These are phyloP conservation scores for Dromius quadrimaculatus DNA, from an alignment of 2,888 invertebrate genomes.

Conservation along the genomic window DNA sequence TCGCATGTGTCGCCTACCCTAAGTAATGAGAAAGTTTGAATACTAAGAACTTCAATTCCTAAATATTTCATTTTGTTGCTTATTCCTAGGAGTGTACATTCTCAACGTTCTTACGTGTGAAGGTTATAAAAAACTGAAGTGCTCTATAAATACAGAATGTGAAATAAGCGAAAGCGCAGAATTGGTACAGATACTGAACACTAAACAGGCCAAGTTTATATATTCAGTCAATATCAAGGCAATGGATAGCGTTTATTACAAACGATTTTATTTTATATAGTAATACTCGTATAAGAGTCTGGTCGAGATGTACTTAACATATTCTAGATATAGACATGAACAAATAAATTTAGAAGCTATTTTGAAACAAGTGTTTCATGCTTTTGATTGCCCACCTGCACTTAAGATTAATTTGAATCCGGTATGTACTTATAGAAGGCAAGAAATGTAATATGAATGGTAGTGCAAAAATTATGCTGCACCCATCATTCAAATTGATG, in stretches of 20 bases:
- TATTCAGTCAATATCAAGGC: slow-evolving; percentile 28
- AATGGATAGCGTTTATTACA: not conserved
- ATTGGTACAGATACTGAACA: slow-evolving; percentile 15
- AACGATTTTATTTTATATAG: no score
- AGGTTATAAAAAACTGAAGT: slow-evolving; percentile 32
- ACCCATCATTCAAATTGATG: no score
- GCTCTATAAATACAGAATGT: slow-evolving; percentile 30
- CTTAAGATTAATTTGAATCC: not conserved
- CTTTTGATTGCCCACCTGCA: not conserved
- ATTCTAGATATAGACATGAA: not conserved
- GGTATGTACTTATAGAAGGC: no score
- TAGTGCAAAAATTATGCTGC: no score
- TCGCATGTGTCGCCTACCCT: no score
- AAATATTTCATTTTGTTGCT: no score
- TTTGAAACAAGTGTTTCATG: not conserved
- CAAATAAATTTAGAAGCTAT: not conserved
- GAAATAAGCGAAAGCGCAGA: slow-evolving; percentile 21
- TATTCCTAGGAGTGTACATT: not conserved
- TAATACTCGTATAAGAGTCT: no score
- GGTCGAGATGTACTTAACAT: no score
- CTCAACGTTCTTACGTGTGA: not conserved
- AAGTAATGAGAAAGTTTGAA: no score
- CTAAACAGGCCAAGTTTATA: slow-evolving; percentile 19
- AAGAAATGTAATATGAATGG: no score
- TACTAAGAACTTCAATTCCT: no score